A percentile compares a stretch with the other conserved stretches of the same genome.
phyloP scores from a whole-genome alignment of 2,888 invertebrate species.

The Luperina nickerlii region DNA sequence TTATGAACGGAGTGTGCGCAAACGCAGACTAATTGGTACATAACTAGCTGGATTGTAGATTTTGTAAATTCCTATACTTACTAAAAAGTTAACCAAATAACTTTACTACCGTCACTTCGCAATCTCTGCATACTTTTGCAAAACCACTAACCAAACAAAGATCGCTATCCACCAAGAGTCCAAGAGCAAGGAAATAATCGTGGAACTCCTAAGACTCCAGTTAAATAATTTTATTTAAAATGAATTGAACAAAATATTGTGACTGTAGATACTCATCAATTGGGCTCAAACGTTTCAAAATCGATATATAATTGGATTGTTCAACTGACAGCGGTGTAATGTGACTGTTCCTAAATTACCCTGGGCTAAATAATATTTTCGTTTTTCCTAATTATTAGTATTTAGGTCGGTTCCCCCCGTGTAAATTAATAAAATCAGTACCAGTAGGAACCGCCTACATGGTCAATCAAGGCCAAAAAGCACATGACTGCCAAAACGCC shows the following conservation, averaged over 20 bases:
- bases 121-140: neutral
- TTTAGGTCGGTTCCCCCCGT: too few relatives aligned
- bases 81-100: neutral
- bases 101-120: neutral
- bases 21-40: neutral
- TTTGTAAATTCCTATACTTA: conserved; percentile 3
- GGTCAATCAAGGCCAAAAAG: conserved; percentile 44
- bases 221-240: conserved; percentile 21
- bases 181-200: conserved; percentile 16
- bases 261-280: conserved; percentile 11
- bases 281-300: conserved; percentile 38
- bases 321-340: conserved; percentile 25
- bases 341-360: too few relatives aligned
- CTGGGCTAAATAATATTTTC: too few relatives aligned
- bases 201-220: neutral
- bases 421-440: conserved; percentile 22
- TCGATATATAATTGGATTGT: conserved; percentile 20
- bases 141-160: neutral
- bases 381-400: too few relatives aligned
- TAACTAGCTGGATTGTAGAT: neutral
- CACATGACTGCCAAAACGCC: conserved; percentile 38
- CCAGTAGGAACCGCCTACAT: conserved; percentile 19
- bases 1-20: neutral
- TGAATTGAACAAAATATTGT: conserved; percentile 19
- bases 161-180: neutral